Evolutionary conservation across 2,888 invertebrate species (phyloP), one percentile per base, ranked within the genome.

Genomic region (Pyrocoelia pectoralis): DNA sequence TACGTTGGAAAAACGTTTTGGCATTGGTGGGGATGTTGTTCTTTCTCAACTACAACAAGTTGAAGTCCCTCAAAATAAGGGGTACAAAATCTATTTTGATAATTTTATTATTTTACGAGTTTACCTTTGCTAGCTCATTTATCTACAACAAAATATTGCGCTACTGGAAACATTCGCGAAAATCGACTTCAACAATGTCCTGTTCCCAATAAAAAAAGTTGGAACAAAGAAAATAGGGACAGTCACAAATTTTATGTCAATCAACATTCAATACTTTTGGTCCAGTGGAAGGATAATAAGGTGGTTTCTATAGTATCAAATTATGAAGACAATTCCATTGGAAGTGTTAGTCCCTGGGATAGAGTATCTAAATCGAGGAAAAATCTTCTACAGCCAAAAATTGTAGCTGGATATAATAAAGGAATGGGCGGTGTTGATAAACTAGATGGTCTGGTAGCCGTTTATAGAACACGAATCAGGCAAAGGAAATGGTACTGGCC

Each of bases 21-120:
- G 65, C n/a, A 17, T 72, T 17, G 70, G 70, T 28, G 65, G 68
- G 28, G 38, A 71, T 48, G 59, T 70, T 9, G 68, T 71, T 10
- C 9, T 70, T 9, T 58, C 43, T 17, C 38, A 68, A n/a, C n/a
- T 67, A 13, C 12, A 67, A 33, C 9, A 49, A 43, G 61, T 59
- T 1, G 28, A 67, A 57, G 63, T 68, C 17, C 38, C 14, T 17
- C n/a, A 65, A 14, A 67, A 63, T 9, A 58, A 65, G 3, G 13
- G 43, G 8, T 43, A 43, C 12, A 43, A 43, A 14, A 6, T 43
- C 6, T 43, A n/a, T 6, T 12, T 43, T 2, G 43, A 43, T 15
- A 43, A n/a, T n/a, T n/a, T n/a, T n/a, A 43, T 43, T 43, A 43
- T 14, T 43, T 43, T 14, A 43, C 13, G 2, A 8, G 12, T 4